phyloP scores from a whole-genome alignment of 2,113 vertebrate genomes.

The Lates calcarifer region DNA sequence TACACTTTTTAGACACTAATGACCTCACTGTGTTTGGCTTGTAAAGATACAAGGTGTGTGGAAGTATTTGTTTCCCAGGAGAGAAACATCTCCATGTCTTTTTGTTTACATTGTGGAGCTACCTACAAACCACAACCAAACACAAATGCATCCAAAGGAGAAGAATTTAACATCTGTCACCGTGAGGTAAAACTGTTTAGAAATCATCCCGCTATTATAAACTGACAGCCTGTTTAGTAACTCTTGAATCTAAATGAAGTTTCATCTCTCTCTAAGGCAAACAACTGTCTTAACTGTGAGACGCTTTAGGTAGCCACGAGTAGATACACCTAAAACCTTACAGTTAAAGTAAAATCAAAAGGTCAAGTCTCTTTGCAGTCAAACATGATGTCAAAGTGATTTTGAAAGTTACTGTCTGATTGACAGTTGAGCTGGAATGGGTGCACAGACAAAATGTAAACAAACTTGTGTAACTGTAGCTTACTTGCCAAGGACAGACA shows the following conservation, averaged over 20 bases:
- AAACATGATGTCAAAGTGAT: background rate
- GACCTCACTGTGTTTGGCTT: constrained; percentile 61
- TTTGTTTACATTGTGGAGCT: constrained; percentile 38
- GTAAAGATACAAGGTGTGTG: constrained; percentile 65
- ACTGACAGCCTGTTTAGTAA: constrained; percentile 27
- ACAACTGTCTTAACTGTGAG: constrained; percentile 11
- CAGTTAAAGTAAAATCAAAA: background rate
- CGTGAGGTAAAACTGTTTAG: constrained; percentile 13
- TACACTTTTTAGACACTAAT: constrained; percentile 67
- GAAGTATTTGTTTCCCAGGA: constrained; percentile 50
- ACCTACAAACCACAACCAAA: constrained; percentile 55
- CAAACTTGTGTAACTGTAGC: constrained; percentile 25
- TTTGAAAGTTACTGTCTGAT: background rate
- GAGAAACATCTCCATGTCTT: constrained; percentile 45
- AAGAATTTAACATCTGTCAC: background rate
- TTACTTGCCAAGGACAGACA: constrained; percentile 8
- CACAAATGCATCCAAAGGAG: constrained; percentile 10
- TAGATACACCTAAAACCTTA: background rate
- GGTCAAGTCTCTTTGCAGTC: background rate
- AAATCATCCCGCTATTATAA: constrained; percentile 18
- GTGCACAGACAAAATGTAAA: constrained; percentile 27
- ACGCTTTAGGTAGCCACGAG: background rate
- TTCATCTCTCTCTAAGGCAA: background rate
- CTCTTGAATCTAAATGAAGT: constrained; percentile 2
- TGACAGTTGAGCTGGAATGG: constrained; percentile 32